Evolutionary conservation across 2,113 vertebrate species (phyloP).

Genomic region (Hirundichthys speculiger): DNA sequence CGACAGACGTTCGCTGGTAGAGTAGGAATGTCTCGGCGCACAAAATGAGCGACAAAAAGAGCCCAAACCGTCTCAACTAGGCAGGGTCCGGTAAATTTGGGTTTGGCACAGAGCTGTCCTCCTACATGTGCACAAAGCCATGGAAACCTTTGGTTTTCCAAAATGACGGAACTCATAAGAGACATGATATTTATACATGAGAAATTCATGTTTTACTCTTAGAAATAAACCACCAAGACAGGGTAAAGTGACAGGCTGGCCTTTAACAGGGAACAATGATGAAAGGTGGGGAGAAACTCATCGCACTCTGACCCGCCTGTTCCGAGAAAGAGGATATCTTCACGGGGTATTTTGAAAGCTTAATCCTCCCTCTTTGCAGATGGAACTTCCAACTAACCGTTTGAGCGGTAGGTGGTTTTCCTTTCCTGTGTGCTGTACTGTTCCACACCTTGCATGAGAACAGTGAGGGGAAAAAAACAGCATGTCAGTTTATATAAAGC

Average conservation of each 20-base stretch:
- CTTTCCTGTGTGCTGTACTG: conserved; percentile 28
- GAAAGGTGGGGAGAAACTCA: conserved; percentile 45
- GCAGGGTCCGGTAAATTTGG: conserved; percentile 46
- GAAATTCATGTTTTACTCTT: conserved; percentile 24
- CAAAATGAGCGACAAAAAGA: conserved; percentile 55
- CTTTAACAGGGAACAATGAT: conserved; percentile 28
- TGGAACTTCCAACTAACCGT: conserved; percentile 28
- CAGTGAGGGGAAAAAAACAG: conserved; percentile 35
- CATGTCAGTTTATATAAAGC: conserved; percentile 57
- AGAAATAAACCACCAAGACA: conserved; percentile 39
- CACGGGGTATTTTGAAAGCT: conserved; percentile 31
- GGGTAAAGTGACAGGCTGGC: conserved; percentile 26
- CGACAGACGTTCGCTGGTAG: conserved; percentile 63
- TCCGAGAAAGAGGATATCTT: conserved; percentile 23
- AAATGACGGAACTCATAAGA: conserved; percentile 32
- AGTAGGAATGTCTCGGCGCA: conserved; percentile 60
- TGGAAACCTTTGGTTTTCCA: conserved; percentile 51
- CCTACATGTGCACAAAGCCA: conserved; percentile 45
- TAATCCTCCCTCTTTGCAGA: conserved; percentile 37
- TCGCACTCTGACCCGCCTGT: conserved; percentile 22
- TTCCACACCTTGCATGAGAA: conserved; percentile 51
- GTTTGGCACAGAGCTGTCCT: conserved; percentile 55
- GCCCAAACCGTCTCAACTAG: conserved; percentile 51
- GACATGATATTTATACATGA: conserved; percentile 2
- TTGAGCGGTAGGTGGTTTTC: conserved; percentile 39